phyloP scores from a whole-genome alignment of 2,888 invertebrate species.

The Yponomeuta malinellus region DNA sequence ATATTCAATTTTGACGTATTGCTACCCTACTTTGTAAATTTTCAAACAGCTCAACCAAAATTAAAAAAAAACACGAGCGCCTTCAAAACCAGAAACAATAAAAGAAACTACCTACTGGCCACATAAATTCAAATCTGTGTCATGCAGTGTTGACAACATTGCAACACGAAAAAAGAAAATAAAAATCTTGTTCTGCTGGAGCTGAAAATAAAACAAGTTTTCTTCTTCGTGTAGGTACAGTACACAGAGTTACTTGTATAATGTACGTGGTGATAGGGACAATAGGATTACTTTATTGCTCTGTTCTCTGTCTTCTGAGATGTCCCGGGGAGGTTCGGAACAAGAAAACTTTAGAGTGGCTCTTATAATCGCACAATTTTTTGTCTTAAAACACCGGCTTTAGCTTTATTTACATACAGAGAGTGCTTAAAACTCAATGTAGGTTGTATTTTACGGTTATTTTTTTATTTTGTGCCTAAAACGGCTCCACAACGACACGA shows the following conservation, averaged over 20 bases:
- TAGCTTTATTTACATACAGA: too few relatives aligned
- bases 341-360: constrained; percentile 14
- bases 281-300: constrained; percentile 36
- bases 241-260: background rate
- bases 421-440: too few relatives aligned
- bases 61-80: background rate
- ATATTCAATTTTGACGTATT: too few relatives aligned
- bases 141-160: background rate
- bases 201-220: background rate
- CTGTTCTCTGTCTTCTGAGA: constrained; percentile 13
- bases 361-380: background rate
- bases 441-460: too few relatives aligned
- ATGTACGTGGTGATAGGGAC: constrained; percentile 21
- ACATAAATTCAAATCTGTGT: background rate
- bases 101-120: background rate
- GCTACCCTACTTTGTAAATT: too few relatives aligned
- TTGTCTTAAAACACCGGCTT: background rate
- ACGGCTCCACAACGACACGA: too few relatives aligned
- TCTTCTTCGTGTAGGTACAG: background rate
- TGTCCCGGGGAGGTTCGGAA: constrained; percentile 16
- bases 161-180: background rate
- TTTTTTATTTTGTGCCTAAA: too few relatives aligned
- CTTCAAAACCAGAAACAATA: background rate
- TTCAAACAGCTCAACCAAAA: background rate
- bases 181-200: background rate